phyloP scores from a whole-genome alignment of 2,888 invertebrate genomes.

The Epirrita christyi region DNA sequence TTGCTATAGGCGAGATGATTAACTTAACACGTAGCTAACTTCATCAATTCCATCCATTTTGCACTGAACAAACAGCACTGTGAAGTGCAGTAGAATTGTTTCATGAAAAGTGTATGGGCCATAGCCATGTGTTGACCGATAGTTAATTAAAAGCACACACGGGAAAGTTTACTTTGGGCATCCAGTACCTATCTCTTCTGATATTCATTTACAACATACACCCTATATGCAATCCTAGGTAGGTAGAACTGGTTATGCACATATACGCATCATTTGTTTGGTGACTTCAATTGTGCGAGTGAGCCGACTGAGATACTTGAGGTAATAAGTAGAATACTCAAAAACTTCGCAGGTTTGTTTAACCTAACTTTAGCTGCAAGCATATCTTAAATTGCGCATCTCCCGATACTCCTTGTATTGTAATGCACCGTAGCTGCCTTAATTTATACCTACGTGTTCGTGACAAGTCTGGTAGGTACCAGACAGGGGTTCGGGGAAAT shows the following conservation, averaged over 20 bases:
- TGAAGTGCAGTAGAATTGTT: slow-evolving; percentile 70
- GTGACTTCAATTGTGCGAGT: neutral
- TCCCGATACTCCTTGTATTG: too few species aligned
- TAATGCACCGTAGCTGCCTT: too few species aligned
- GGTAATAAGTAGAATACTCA: too few species aligned
- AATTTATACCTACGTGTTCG: too few species aligned
- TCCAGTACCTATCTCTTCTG: slow-evolving; percentile 51
- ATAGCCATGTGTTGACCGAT: slow-evolving; percentile 70
- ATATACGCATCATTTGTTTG: neutral
- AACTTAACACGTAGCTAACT: neutral
- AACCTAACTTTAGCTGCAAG: too few species aligned
- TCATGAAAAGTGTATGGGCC: slow-evolving; percentile 76
- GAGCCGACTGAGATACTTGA: neutral
- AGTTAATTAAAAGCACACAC: slow-evolving; percentile 82
- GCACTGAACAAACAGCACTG: slow-evolving; percentile 53
- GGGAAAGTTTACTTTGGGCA: slow-evolving; percentile 67
- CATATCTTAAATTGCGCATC: too few species aligned
- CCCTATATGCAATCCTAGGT: neutral
- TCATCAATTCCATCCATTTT: slow-evolving; percentile 4
- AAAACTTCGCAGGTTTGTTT: too few species aligned
- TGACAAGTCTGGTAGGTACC: too few species aligned
- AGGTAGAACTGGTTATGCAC: too few species aligned
- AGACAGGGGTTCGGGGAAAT: too few species aligned
- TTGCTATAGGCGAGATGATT: neutral
- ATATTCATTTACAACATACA: slow-evolving; percentile 48